Base-by-base conservation (phyloP, 2,888 invertebrate genomes). In the Pecten maximus region DNA sequence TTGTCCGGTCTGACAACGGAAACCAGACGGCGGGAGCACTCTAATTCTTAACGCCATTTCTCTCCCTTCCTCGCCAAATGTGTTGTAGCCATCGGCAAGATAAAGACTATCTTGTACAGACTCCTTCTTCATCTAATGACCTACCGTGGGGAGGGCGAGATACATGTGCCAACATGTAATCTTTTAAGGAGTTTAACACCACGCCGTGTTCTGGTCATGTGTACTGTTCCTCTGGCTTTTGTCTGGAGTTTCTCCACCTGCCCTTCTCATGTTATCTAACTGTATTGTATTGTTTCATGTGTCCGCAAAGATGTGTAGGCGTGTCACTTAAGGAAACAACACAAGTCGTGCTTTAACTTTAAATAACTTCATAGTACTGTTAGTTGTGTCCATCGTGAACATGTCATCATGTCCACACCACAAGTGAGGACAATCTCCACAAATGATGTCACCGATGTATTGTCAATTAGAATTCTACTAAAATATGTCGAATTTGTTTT, bases 61-160 rank as follows among this genome's bases (percentile, higher is more conserved):
- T 35, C 74, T 28, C 35, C 35, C 74, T 10, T 35, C 35, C 35
- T 74, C 74, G 35, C 35, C 74, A 74, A 35, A 12, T 74, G 35
- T 74, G 35, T 28, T 35, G 74, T 74, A 74, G 74, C 74, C 74
- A 35, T 28, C 12, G 74, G 74, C 74, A 4, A 74, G 28, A 2
- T 74, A 74, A 74, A 74, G 28, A 74, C 35, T 74, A 74, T 74
- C 74, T 74, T 35, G 35, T 74, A 23, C 74, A 74, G 74, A 74
- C 74, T 74, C 35, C 0, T 74, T 74, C 35, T 74, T 74, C 54
- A 10, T 35, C 35, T 35, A 74, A 74, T 74, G 74, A 74, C 35
- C 28, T 74, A 74, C 28, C 28, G 16, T 60, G 35, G 35, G 35
- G 74, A 74, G 74, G 23, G 35, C 35, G 2, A 35, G 54, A 54